These are phyloP conservation scores for Trissoscelio sp. DNA, from an alignment of 2,888 invertebrate genomes.

Conservation along the genomic window DNA sequence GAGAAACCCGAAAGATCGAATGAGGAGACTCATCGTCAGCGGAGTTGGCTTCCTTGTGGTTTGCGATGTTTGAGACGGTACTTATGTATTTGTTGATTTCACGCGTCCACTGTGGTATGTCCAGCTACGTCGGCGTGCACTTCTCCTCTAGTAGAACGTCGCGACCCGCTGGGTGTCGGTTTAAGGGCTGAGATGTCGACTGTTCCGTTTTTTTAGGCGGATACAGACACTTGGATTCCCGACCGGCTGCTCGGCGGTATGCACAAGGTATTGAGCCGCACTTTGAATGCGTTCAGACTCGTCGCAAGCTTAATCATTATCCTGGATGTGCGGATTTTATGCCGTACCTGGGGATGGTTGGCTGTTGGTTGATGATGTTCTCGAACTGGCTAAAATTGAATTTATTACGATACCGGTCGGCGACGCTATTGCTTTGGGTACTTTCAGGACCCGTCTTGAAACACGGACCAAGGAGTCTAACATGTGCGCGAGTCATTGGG, in stretches of 20 bases:
- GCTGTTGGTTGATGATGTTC: conserved; percentile 75
- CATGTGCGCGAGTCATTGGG: conserved; percentile 89
- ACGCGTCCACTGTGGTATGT: conserved; percentile 68
- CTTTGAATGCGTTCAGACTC: conserved; percentile 69
- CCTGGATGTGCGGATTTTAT: conserved; percentile 72
- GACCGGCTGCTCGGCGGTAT: conserved; percentile 77
- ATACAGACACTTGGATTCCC: conserved; percentile 78
- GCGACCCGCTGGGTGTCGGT: conserved; percentile 85
- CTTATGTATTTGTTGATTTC: conserved; percentile 69
- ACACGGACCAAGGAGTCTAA: conserved; percentile 91
- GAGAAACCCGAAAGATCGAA: conserved; percentile 85
- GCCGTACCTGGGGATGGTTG: conserved; percentile 72
- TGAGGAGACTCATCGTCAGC: conserved; percentile 77
- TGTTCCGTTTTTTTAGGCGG: conserved; percentile 70
- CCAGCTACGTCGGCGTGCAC: conserved; percentile 79
- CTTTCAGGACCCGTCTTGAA: conserved; percentile 89
- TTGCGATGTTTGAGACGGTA: conserved; percentile 74
- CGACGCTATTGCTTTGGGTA: conserved; percentile 80
- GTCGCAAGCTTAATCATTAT: conserved; percentile 68
- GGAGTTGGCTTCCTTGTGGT: conserved; percentile 56
- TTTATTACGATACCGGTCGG: conserved; percentile 71
- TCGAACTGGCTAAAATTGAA: conserved; percentile 72
- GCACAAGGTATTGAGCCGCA: conserved; percentile 78
- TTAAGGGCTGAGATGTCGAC: conserved; percentile 81
- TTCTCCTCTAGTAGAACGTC: conserved; percentile 85